Evolutionary conservation across 2,113 vertebrate genomes (phyloP).

Genomic region (Nannobrachium achirus): DNA sequence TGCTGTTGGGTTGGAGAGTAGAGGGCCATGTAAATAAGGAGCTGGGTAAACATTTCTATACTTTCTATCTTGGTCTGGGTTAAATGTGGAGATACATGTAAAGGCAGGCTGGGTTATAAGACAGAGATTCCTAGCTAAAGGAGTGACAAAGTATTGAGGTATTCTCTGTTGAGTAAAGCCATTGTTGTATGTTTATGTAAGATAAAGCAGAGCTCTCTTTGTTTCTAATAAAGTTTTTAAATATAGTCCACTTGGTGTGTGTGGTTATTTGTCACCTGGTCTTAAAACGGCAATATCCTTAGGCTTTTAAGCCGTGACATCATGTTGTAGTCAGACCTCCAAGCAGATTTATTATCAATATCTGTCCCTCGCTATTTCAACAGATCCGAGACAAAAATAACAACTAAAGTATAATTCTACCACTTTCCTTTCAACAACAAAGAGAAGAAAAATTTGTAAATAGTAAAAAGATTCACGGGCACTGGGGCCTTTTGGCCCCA

Average conservation of each 20-base stretch:
- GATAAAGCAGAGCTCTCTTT: constrained; percentile 84
- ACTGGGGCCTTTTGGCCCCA: no score
- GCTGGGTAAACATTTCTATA: constrained; percentile 61
- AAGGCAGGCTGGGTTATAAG: constrained; percentile 66
- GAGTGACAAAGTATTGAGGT: constrained; percentile 83
- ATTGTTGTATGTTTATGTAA: constrained; percentile 87
- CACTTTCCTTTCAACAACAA: no score
- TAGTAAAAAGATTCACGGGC: no score
- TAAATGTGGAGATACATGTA: constrained; percentile 74
- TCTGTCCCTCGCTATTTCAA: no score
- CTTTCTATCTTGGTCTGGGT: constrained; percentile 59
- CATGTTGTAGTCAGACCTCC: no score
- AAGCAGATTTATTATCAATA: no score
- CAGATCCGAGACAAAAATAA: no score
- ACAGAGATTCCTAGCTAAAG: constrained; percentile 85
- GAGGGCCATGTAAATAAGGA: constrained; percentile 45
- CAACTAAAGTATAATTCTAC: no score
- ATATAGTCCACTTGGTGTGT: constrained; percentile 45
- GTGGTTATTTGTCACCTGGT: no score
- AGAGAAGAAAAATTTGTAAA: no score
- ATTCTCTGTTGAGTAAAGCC: constrained; percentile 86
- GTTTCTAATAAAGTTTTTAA: constrained; percentile 97
- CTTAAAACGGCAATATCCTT: no score
- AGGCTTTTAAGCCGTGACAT: no score
- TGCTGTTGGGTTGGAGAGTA: constrained; percentile 74